Evolutionary conservation across 92 coral and sea anemone genomes (phyloP), one percentile per base, ranked within the genome.

Genomic region (Desmophyllum pertusum): DNA sequence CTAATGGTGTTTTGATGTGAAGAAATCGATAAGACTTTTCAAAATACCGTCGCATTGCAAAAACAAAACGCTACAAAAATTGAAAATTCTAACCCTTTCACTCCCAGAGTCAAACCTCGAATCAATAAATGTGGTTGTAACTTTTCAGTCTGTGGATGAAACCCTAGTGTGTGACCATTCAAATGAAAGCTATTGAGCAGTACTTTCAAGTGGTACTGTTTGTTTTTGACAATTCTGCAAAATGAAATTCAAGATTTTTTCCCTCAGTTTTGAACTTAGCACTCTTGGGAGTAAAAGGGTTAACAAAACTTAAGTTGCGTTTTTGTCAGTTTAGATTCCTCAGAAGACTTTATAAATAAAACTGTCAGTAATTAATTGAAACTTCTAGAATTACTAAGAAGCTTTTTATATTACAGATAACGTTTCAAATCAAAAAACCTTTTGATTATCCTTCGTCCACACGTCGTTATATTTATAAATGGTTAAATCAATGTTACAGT

Each of bases 381-480:
- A 29, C 25, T 11, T 42, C 57, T 73, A 45, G 14, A 42, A 27
- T 73, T 73, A 25, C 77, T 73, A 46, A 73, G 52, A 48, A 74
- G 78, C 73, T 67, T 38, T 38, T 37, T 5, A 57, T 57, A n/a
- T n/a, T 25, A 59, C 27, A 59, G 65, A 21, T 67, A 35, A 67
- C 73, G 73, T 67, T 15, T 67, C 73, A 33, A 35, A 67, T 23
- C 25, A 14, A 13, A 21, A 17, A 30, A 65, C 15, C 17, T 11
- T 31, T 4, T 18, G 41, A 33, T 38, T 67, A 43, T 1, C 8
- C 13, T 15, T 8, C 43, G 73, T 67, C 27, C 3, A 23, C 17
- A 23, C 17, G 7, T 38, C 73, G 45, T 4, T 0, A 67, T 67
- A 35, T 67, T 67, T 33, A 17, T 67, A 67, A 67, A 7, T 38